Conservation (phyloP, 2,888 invertebrate species). For the Bunonema sp. region DNA sequence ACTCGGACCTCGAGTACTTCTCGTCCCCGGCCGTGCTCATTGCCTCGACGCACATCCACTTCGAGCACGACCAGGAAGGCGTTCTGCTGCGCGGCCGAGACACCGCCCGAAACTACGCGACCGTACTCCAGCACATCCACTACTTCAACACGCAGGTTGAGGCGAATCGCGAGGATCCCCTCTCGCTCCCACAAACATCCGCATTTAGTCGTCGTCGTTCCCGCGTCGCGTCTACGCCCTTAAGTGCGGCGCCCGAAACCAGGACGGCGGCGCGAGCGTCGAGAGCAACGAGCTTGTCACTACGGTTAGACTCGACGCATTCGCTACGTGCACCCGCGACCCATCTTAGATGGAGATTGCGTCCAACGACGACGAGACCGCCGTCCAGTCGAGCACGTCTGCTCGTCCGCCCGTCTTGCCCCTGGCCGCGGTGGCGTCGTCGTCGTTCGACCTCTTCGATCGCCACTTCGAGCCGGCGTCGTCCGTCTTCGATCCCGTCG, state of each 20-base stretch:
- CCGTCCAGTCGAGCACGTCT: slow-evolving; percentile 2
- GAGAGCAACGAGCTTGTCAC: slow-evolving; percentile 87
- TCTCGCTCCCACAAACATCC: not conserved
- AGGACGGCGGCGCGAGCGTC: slow-evolving; percentile 62
- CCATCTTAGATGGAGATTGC: slow-evolving; percentile 8
- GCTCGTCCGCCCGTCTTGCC: too few relatives aligned
- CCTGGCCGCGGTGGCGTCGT: too few relatives aligned
- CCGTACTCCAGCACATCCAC: slow-evolving; percentile 43
- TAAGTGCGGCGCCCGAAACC: too few relatives aligned
- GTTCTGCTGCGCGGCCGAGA: slow-evolving; percentile 46
- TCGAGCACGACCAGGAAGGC: slow-evolving; percentile 69
- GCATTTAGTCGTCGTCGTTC: too few relatives aligned
- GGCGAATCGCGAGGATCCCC: not conserved
- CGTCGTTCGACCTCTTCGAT: not conserved
- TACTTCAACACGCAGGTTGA: slow-evolving; percentile 90
- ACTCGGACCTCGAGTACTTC: slow-evolving; percentile 83
- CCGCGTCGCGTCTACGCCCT: too few relatives aligned
- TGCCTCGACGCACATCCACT: slow-evolving; percentile 61
- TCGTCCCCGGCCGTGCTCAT: slow-evolving; percentile 64
- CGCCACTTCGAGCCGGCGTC: slow-evolving; percentile 30
- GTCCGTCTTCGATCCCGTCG: slow-evolving; percentile 4
- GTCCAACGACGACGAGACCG: slow-evolving; percentile 5
- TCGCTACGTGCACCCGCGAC: not conserved
- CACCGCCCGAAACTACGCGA: slow-evolving; percentile 45
- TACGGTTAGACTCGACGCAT: slow-evolving; percentile 53